Percentiles rank a stretch among this genome's conserved stretches.
Conservation (phyloP, 2,113 vertebrate species). For the Hippocampus abdominalis region DNA sequence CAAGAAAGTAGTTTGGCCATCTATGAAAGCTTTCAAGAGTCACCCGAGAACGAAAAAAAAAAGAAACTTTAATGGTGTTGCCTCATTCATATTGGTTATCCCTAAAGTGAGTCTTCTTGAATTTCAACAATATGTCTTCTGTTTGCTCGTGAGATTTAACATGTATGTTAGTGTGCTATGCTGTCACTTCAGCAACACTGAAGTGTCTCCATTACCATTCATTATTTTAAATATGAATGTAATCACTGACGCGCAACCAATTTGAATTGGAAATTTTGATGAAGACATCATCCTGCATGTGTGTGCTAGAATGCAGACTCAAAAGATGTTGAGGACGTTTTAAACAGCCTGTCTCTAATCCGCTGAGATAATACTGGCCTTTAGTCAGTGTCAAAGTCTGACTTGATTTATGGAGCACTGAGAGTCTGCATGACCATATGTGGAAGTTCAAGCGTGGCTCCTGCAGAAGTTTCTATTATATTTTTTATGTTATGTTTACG, state of each 20-base stretch:
- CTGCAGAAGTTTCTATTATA: not conserved
- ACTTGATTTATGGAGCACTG: slow-evolving; percentile 40
- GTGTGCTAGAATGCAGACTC: not conserved
- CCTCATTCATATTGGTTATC: too few relatives aligned
- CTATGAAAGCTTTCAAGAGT: not conserved
- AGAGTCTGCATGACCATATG: slow-evolving; percentile 23
- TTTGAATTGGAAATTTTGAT: not conserved
- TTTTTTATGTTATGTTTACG: not conserved
- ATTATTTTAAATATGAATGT: not conserved
- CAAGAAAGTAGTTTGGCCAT: not conserved
- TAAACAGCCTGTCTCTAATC: slow-evolving; percentile 49
- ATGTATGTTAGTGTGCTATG: too few relatives aligned
- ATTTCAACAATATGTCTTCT: not conserved
- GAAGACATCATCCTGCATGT: not conserved
- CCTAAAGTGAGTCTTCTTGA: too few relatives aligned
- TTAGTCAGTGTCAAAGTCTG: slow-evolving; percentile 59
- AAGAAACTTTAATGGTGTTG: too few relatives aligned
- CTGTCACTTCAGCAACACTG: too few relatives aligned
- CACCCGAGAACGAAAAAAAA: not conserved
- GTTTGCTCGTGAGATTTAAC: not conserved
- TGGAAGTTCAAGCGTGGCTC: not conserved
- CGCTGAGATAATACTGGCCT: slow-evolving; percentile 51
- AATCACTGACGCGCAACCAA: not conserved
- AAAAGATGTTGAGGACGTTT: slow-evolving; percentile 5
- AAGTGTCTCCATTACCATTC: not conserved